A percentile compares a stretch with the other conserved stretches of the same genome.
These are phyloP conservation scores for Microtus montanus DNA, from an alignment of 2,113 vertebrate species.

Conservation along the genomic window DNA sequence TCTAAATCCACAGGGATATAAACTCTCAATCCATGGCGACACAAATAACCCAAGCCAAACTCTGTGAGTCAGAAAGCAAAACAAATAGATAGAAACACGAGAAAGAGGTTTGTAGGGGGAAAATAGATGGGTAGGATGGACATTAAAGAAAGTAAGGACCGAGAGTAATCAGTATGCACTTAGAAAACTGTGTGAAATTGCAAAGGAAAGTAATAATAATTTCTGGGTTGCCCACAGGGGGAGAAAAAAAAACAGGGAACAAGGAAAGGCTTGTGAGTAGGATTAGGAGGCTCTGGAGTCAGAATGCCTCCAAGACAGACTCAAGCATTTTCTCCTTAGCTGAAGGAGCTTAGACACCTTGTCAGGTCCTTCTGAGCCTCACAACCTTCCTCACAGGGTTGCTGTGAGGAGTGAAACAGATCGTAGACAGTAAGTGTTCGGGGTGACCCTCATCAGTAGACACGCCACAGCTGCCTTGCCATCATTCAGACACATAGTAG, in stretches of 20 bases:
- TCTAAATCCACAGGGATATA: background rate
- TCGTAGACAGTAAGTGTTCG: background rate
- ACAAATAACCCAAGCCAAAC: background rate
- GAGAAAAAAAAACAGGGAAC: background rate
- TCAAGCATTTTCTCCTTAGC: slow-evolving; percentile 2
- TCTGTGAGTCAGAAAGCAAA: background rate
- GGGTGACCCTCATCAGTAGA: background rate
- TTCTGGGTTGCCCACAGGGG: background rate
- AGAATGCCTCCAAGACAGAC: background rate
- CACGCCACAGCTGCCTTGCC: background rate
- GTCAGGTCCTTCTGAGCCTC: background rate
- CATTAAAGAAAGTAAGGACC: background rate
- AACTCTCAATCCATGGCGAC: background rate
- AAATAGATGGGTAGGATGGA: background rate
- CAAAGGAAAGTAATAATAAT: background rate
- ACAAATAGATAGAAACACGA: background rate
- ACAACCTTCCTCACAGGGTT: background rate
- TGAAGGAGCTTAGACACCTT: background rate
- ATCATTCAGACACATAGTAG: background rate
- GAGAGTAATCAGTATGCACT: background rate
- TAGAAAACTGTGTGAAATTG: background rate
- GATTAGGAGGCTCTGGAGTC: background rate
- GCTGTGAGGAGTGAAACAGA: background rate
- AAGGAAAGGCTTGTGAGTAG: background rate
- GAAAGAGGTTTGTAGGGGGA: background rate